Conservation (phyloP, 1,140 invertebrate species). For the Drosophila prosaltans region DNA sequence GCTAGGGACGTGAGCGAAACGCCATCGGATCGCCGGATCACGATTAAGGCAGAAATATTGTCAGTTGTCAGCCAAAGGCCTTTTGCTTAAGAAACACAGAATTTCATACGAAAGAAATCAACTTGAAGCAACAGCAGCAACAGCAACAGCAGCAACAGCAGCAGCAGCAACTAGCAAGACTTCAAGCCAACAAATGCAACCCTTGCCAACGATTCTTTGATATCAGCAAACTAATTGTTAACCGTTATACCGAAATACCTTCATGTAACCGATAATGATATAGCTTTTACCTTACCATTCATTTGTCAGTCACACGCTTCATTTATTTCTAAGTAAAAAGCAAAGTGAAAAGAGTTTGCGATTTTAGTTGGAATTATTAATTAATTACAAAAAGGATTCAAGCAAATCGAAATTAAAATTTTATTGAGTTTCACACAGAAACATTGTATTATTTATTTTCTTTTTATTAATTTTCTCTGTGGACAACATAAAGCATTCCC, state of each 20-base stretch:
- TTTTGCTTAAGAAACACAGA: slow-evolving; percentile 5
- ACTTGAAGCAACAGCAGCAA: not conserved
- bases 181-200: not conserved
- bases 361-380: no score
- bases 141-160: no score
- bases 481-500: slow-evolving; percentile 31
- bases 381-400: no score
- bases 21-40: slow-evolving; percentile 49
- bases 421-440: no score
- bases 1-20: slow-evolving; percentile 60
- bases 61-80: slow-evolving; percentile 39
- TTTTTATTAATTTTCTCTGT: slow-evolving; percentile 2
- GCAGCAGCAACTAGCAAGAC: not conserved
- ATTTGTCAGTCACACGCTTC: no score
- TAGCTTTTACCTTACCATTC: no score
- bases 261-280: slow-evolving; percentile 9
- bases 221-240: not conserved
- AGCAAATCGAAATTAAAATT: no score
- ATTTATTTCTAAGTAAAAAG: no score
- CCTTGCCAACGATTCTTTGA: not conserved
- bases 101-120: not conserved
- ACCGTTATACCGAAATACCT: slow-evolving; percentile 2
- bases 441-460: not conserved
- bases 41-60: slow-evolving; percentile 47
- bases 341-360: no score